Evolutionary conservation across 2,888 invertebrate genomes (phyloP).

Genomic region (Hipparchia sbordonii): DNA sequence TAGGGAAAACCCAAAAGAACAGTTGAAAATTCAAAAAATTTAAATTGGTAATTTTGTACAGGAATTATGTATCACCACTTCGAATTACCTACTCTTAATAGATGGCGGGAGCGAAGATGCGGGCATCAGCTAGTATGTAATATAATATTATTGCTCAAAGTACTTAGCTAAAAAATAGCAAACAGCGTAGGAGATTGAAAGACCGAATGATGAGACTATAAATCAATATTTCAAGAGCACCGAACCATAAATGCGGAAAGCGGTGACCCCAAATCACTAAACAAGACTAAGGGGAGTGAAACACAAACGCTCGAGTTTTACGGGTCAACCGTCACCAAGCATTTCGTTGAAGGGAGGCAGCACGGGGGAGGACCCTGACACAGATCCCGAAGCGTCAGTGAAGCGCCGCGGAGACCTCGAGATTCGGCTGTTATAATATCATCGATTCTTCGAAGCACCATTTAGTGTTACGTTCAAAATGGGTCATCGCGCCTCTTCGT

Average conservation of each 20-base stretch:
- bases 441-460: conserved; percentile 75
- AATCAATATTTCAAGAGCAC: conserved; percentile 18
- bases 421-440: conserved; percentile 73
- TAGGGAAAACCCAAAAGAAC: no score
- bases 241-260: conserved; percentile 45
- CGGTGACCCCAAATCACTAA: conserved; percentile 63
- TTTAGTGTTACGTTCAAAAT: conserved; percentile 72
- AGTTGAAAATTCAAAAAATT: no score
- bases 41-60: no score
- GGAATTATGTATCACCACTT: no score
- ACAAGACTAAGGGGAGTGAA: conserved; percentile 62
- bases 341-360: conserved; percentile 57
- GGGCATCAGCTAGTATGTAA: no score
- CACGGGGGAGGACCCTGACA: conserved; percentile 77
- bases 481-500: conserved; percentile 70
- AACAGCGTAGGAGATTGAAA: neutral
- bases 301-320: conserved; percentile 74
- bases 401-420: conserved; percentile 71
- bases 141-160: no score
- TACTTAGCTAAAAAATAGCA: neutral
- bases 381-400: conserved; percentile 78
- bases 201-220: neutral
- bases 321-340: conserved; percentile 69
- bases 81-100: no score
- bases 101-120: no score